Evolutionary conservation across 2,797 vertebrate genomes (phyloP).

Genomic region (Bryconaethiops microstoma): DNA sequence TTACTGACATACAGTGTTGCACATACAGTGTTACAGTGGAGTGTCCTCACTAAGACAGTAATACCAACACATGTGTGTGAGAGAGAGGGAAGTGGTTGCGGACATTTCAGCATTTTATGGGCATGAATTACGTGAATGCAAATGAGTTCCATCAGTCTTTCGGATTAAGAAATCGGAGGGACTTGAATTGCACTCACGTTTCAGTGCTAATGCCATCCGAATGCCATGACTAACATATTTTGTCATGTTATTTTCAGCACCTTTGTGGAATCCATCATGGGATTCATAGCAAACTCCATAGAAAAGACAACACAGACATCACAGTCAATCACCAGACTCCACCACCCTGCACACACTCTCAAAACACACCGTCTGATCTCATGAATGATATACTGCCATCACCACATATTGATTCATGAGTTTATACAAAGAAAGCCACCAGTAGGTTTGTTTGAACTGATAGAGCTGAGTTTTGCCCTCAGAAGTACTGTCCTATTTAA

Average conservation of each 20-base stretch:
- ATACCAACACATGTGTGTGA: too few species aligned
- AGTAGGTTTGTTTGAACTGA: not conserved
- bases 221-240: constrained; percentile 9
- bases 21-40: too few species aligned
- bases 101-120: too few species aligned
- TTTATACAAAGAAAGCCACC: not conserved
- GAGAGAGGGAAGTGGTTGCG: too few species aligned
- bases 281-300: not conserved
- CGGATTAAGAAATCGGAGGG: not conserved
- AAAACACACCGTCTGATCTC: not conserved
- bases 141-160: not conserved
- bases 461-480: too few species aligned
- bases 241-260: not conserved
- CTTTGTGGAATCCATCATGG: not conserved
- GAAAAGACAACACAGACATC: not conserved
- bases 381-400: too few species aligned
- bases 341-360: not conserved
- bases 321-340: not conserved
- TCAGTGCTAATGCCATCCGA: not conserved
- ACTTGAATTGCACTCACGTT: not conserved
- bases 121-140: not conserved
- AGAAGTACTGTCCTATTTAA: not conserved
- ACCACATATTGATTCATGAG: not conserved
- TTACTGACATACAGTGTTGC: too few species aligned
- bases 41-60: too few species aligned